phyloP scores from a whole-genome alignment of 2,888 invertebrate genomes.

The Ecliptopera silaceata region DNA sequence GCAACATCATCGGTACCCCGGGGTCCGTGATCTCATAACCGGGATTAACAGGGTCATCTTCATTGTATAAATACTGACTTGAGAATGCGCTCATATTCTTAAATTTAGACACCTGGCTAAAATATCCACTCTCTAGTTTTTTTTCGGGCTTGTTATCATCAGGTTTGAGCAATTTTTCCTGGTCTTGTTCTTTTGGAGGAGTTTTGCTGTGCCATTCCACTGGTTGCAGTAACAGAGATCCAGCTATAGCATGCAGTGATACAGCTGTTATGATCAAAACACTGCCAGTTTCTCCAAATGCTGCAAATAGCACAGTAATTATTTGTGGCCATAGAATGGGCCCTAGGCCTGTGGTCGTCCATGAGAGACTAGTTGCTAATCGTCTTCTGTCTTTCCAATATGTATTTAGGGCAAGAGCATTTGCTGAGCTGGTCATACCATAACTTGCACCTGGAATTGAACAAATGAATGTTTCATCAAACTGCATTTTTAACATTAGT shows the following conservation, averaged over 20 bases:
- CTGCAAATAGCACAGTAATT: constrained; percentile 84
- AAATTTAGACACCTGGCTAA: constrained; percentile 66
- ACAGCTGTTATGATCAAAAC: constrained; percentile 86
- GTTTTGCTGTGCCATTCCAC: constrained; percentile 88
- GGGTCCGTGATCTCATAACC: constrained; percentile 87
- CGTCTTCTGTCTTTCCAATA: constrained; percentile 88
- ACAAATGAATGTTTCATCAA: not conserved
- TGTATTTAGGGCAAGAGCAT: constrained; percentile 87
- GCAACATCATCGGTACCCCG: constrained; percentile 86
- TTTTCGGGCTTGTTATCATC: constrained; percentile 47
- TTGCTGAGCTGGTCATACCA: constrained; percentile 87
- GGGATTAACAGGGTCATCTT: constrained; percentile 84
- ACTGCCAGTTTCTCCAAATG: constrained; percentile 86
- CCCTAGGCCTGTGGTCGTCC: constrained; percentile 88
- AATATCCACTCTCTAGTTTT: constrained; percentile 67
- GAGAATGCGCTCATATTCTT: constrained; percentile 79
- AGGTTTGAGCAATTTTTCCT: constrained; percentile 53
- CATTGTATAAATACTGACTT: constrained; percentile 86
- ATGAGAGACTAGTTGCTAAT: constrained; percentile 87
- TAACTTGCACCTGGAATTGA: constrained; percentile 82
- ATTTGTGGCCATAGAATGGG: constrained; percentile 89
- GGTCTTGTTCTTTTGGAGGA: constrained; percentile 51
- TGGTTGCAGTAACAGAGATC: constrained; percentile 87
- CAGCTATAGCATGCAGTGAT: constrained; percentile 86
- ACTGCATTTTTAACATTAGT: not conserved